Evolutionary conservation across 1,140 invertebrate species (phyloP).

Genomic region (Caerostris extrusa): DNA sequence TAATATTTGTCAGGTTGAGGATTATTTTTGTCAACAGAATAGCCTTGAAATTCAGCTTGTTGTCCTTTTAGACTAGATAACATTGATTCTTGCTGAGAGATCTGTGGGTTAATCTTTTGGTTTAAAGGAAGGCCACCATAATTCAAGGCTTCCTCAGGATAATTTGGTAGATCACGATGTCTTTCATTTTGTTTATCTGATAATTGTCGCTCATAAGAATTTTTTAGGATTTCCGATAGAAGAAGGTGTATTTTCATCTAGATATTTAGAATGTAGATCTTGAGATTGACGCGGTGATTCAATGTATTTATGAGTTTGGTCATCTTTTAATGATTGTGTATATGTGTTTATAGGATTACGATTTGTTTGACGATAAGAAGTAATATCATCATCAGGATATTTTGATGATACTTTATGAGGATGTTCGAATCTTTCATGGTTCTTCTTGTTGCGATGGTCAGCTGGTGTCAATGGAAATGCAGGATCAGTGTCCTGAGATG

Average conservation of each 20-base stretch:
- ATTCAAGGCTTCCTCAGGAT: background rate
- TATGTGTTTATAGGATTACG: background rate
- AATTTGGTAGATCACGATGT: background rate
- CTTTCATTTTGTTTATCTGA: background rate
- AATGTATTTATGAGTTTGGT: background rate
- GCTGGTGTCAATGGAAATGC: background rate
- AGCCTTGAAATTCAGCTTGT: background rate
- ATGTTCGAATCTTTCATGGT: background rate
- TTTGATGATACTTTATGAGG: background rate
- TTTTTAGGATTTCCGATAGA: background rate
- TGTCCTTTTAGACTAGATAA: background rate
- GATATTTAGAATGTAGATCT: background rate
- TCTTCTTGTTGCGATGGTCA: background rate
- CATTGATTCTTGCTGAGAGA: background rate
- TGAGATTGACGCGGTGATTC: background rate
- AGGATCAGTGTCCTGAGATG: background rate
- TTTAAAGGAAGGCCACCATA: background rate
- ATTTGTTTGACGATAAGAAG: background rate
- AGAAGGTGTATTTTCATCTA: background rate
- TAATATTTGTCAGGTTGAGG: background rate
- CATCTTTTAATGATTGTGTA: background rate
- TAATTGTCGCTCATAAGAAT: background rate
- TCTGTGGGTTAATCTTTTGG: background rate
- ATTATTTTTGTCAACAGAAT: background rate
- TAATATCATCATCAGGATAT: background rate